Evolutionary conservation across 2,888 invertebrate genomes (phyloP).

Genomic region (Hydropsyche betteni): DNA sequence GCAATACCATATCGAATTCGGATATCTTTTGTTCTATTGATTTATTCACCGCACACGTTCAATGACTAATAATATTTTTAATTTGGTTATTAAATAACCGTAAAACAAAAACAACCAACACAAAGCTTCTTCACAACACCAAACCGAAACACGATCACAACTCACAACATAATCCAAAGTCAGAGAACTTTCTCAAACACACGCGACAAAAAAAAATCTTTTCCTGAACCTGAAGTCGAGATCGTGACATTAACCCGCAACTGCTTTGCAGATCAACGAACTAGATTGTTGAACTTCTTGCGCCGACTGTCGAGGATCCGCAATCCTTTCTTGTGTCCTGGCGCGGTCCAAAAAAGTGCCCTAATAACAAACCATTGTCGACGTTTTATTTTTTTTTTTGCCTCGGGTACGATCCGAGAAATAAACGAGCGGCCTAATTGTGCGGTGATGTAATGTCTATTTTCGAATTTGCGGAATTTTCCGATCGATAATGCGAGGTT

Average conservation of each 20-base stretch:
- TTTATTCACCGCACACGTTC: too few species aligned
- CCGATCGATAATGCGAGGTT: background rate
- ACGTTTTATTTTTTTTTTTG: background rate
- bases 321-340: background rate
- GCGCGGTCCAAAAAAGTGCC: background rate
- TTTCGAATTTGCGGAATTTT: conserved; percentile 13
- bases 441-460: conserved; percentile 17
- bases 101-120: too few species aligned
- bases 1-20: too few species aligned
- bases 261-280: conserved; percentile 13
- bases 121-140: too few species aligned
- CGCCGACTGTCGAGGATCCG: background rate
- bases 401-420: background rate
- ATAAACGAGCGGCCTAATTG: background rate
- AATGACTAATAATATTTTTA: too few species aligned
- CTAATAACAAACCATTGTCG: conserved; percentile 6
- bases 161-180: too few species aligned
- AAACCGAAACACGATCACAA: too few species aligned
- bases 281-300: background rate
- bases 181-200: too few species aligned
- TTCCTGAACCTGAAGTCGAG: background rate
- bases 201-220: background rate
- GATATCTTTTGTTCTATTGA: too few species aligned
- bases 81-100: too few species aligned
- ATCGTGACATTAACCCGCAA: background rate